Percentiles rank a stretch among this genome's conserved stretches.
These are phyloP conservation scores for Haplotaxodon microlepis DNA, from an alignment of 2,113 vertebrate genomes.

Conservation along the genomic window DNA sequence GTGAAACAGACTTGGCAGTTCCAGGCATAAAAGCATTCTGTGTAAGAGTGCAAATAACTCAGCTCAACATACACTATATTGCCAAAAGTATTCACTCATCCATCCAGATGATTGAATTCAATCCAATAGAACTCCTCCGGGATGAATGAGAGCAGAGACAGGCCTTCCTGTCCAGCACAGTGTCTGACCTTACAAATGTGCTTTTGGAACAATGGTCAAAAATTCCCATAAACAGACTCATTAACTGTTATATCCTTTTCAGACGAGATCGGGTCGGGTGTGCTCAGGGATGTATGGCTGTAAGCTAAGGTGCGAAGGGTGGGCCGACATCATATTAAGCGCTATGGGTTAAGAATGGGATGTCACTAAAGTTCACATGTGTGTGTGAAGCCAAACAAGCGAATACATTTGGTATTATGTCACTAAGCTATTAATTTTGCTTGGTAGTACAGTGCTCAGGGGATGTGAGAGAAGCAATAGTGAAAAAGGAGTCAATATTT, in stretches of 20 bases:
- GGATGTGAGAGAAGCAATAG: not conserved
- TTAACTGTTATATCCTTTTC: not conserved
- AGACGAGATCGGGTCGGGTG: not conserved
- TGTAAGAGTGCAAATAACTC: not conserved
- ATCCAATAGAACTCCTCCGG: not conserved
- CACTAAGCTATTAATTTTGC: not conserved
- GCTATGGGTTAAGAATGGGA: not conserved
- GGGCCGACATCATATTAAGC: not conserved
- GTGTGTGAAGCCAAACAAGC: not conserved
- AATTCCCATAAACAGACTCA: not conserved
- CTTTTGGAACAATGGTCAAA: not conserved
- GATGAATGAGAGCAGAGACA: not conserved
- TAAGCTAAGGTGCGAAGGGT: not conserved
- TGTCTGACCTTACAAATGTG: not conserved
- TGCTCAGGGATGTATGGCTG: not conserved
- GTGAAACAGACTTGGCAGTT: not conserved
- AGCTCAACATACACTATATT: not conserved
- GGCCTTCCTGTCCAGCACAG: not conserved
- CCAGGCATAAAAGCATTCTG: not conserved
- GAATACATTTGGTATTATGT: not conserved
- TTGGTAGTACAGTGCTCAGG: not conserved
- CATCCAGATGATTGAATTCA: not conserved
- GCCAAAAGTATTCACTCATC: not conserved
- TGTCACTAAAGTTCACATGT: not conserved
- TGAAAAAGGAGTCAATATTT: not conserved